These are phyloP conservation scores for Calephelis virginiensis DNA, from an alignment of 1,140 invertebrate species.

Conservation along the genomic window DNA sequence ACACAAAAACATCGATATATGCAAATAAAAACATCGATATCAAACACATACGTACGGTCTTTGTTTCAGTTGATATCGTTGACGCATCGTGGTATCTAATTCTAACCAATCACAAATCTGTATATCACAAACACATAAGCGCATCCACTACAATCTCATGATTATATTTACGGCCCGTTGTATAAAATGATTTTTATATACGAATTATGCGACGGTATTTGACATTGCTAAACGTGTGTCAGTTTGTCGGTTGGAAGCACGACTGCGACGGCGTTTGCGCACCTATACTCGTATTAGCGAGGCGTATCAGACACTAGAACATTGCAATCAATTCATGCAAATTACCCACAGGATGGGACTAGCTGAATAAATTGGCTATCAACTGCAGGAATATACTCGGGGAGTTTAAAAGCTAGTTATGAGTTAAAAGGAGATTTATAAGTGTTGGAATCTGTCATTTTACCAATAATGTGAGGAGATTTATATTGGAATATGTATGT, in stretches of 20 bases:
- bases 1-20: not conserved
- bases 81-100: slow-evolving; percentile 54
- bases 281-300: slow-evolving; percentile 40
- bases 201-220: slow-evolving; percentile 54
- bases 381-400: slow-evolving; percentile 34
- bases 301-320: slow-evolving; percentile 46
- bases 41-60: slow-evolving; percentile 62
- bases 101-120: slow-evolving; percentile 20
- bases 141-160: slow-evolving; percentile 2
- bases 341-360: slow-evolving; percentile 59
- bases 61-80: slow-evolving; percentile 73
- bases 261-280: slow-evolving; percentile 56
- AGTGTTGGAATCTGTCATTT: too few species aligned
- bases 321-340: slow-evolving; percentile 74
- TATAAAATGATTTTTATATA: too few species aligned
- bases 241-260: slow-evolving; percentile 65
- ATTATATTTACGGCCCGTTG: not conserved
- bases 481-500: too few species aligned
- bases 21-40: not conserved
- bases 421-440: too few species aligned
- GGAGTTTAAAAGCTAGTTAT: slow-evolving; percentile 9
- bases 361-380: slow-evolving; percentile 54
- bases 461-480: too few species aligned
- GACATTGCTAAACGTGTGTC: slow-evolving; percentile 64
- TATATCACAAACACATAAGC: not conserved